These are phyloP conservation scores for Phoebastria nigripes DNA, from an alignment of 2,797 vertebrate species.

Conservation along the genomic window DNA sequence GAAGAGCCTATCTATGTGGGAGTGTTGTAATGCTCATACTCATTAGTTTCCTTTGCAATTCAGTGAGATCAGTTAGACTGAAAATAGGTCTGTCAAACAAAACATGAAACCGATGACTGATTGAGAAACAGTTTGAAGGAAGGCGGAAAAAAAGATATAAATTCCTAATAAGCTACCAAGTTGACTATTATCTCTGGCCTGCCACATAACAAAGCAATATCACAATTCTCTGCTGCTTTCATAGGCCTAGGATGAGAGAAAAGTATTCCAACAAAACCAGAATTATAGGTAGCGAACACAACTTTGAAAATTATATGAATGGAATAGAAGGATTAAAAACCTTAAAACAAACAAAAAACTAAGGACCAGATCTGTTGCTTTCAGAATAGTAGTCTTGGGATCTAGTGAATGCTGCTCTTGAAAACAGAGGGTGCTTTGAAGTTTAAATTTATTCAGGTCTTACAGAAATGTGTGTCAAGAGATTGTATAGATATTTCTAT, in stretches of 20 bases:
- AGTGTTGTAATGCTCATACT: constrained; percentile 69
- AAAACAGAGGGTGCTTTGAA: constrained; percentile 44
- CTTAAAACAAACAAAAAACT: neutral
- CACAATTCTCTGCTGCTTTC: neutral
- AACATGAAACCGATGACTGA: constrained; percentile 71
- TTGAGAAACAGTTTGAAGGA: constrained; percentile 61
- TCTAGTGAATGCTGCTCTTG: neutral
- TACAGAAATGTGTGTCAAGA: neutral
- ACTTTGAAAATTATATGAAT: neutral
- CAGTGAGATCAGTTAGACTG: constrained; percentile 78
- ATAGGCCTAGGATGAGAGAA: neutral
- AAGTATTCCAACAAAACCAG: neutral
- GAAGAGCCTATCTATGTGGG: constrained; percentile 63
- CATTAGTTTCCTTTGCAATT: constrained; percentile 82
- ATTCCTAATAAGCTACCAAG: neutral
- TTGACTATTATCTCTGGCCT: neutral
- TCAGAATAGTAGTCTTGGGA: constrained; percentile 22
- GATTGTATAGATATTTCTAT: neutral
- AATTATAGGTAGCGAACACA: neutral
- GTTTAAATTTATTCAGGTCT: constrained; percentile 46
- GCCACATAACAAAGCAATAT: neutral
- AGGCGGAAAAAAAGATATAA: neutral
- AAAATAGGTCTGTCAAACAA: constrained; percentile 83
- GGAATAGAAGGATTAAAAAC: neutral
- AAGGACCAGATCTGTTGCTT: constrained; percentile 65